Base-by-base conservation (phyloP, 2,888 invertebrate species). In the Volucella inflata region DNA sequence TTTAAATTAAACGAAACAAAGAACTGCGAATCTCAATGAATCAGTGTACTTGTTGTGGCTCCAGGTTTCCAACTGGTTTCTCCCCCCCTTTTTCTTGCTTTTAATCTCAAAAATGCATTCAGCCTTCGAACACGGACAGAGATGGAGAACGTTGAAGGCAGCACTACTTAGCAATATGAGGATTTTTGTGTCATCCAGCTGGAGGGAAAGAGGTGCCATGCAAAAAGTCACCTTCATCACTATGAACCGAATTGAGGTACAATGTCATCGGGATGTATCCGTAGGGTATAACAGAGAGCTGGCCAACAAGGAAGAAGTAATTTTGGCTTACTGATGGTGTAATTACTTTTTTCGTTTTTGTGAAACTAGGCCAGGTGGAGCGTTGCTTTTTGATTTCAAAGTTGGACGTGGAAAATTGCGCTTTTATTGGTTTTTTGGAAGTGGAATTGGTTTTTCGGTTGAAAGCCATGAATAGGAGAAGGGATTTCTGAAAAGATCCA, bases 81-180 rank as follows among this genome's bases (percentile, higher is more conserved):
- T 21, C 21, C 21, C 11, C n/a, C 2, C 16, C 8, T 10, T 36
- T 64, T 50, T 57, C 62, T 53, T 14, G 16, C 17, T 59, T 78
- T 78, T 78, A 75, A 75, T 84, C 74, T 12, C 30, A n/a, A 68
- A 75, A 84, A 70, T 84, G 79, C 79, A 79, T 44, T 83, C 74
- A 44, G 51, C 50, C 40, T 65, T 16, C 40, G 38, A 12, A 30
- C 64, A 38, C 40, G 17, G 21, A 30, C 12, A 30, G 21, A 21
- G 30, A 10, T 6, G 44, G 46, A 50, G 51, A 74, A 79, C 79
- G 83, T 74, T 79, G 79, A 84, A 79, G 83, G 83, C 60, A 71
- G 53, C 51, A 79, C 51, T 79, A 84, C 83, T 84, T 75, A 75
- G 70, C 64, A 79, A 79, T 79, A 79, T 84, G 79, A 84, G 70